Evolutionary conservation across 1,140 invertebrate species (phyloP).

Genomic region (Teleogryllus occipitalis): DNA sequence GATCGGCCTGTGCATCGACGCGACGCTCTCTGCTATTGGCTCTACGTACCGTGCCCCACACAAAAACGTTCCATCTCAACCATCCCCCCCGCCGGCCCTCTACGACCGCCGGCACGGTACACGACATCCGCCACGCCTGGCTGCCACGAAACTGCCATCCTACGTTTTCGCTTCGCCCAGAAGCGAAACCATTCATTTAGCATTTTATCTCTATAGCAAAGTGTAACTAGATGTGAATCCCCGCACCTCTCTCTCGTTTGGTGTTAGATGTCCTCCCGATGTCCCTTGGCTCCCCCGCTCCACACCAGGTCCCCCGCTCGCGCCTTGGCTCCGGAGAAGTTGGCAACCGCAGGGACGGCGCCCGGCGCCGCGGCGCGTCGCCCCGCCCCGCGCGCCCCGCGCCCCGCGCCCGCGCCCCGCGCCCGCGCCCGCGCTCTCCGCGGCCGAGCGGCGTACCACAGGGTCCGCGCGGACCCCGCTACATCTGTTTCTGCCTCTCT

Average conservation of each 20-base stretch:
- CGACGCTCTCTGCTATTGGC: too few species aligned
- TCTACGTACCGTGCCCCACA: too few species aligned
- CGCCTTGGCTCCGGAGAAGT: background rate
- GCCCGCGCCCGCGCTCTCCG: constrained; percentile 35
- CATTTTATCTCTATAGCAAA: background rate
- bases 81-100: too few species aligned
- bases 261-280: background rate
- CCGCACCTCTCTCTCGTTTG: background rate
- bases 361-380: background rate
- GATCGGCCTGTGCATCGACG: too few species aligned
- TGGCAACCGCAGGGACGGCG: background rate
- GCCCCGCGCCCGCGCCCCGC: constrained; percentile 37
- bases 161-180: background rate
- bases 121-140: too few species aligned
- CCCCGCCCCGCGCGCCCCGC: constrained; percentile 27
- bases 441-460: background rate
- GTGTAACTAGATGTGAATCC: background rate
- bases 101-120: too few species aligned
- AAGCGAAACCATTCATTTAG: background rate
- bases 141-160: background rate
- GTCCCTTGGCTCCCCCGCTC: background rate
- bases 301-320: background rate
- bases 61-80: too few species aligned
- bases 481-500: background rate
- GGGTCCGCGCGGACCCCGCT: background rate